Evolutionary conservation across 2,797 vertebrate species (phyloP).

Genomic region (Enteromius afrohamiltoni): DNA sequence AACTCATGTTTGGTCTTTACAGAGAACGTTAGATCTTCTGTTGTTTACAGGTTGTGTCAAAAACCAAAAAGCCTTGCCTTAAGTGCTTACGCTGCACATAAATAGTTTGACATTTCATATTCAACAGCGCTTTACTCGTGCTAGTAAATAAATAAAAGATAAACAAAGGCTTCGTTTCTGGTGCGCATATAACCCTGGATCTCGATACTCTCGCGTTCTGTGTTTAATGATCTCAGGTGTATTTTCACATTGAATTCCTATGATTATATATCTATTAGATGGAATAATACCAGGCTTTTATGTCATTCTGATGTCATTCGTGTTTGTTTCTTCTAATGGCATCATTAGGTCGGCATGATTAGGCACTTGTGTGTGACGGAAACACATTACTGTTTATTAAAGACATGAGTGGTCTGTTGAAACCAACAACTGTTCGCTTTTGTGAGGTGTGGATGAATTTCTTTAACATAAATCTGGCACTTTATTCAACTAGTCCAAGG

Average conservation of each 20-base stretch:
- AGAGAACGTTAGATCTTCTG: constrained; percentile 78
- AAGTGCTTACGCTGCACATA: constrained; percentile 80
- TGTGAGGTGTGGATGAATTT: constrained; percentile 13
- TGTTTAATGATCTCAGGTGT: constrained; percentile 49
- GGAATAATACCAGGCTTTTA: constrained; percentile 41
- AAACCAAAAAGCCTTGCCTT: constrained; percentile 75
- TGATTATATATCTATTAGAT: constrained; percentile 57
- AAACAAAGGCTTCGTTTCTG: constrained; percentile 73
- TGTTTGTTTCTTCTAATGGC: constrained; percentile 45
- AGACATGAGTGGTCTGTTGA: constrained; percentile 54
- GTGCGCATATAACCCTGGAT: constrained; percentile 69
- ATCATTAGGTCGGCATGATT: constrained; percentile 60
- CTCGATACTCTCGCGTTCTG: constrained; percentile 65
- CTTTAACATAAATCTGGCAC: constrained; percentile 12
- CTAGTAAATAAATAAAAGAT: constrained; percentile 76
- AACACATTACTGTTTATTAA: constrained; percentile 51
- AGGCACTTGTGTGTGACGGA: constrained; percentile 45
- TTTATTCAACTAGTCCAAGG: constrained; percentile 4
- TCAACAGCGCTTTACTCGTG: constrained; percentile 73
- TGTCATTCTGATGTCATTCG: constrained; percentile 33
- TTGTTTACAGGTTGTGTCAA: constrained; percentile 80
- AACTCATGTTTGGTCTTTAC: constrained; percentile 75
- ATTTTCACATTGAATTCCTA: constrained; percentile 63
- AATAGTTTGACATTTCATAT: constrained; percentile 85
- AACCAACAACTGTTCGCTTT: constrained; percentile 40